Evolutionary conservation across 2,113 vertebrate species (phyloP).

Genomic region (Erythrocebus patas): DNA sequence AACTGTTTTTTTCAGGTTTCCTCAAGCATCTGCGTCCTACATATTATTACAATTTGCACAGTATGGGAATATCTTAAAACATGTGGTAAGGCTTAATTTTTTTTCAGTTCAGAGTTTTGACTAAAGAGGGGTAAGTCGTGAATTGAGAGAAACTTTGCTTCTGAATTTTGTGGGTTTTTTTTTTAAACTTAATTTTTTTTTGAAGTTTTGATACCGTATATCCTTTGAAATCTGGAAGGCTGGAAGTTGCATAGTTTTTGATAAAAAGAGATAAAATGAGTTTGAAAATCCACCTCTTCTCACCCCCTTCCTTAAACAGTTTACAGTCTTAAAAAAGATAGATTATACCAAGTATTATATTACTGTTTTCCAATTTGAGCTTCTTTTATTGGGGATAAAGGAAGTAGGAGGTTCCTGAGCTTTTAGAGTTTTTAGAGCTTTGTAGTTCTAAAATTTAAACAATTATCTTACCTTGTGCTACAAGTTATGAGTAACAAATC

Average conservation of each 20-base stretch:
- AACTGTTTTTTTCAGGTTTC: constrained; percentile 86
- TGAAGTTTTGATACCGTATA: not conserved
- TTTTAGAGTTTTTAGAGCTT: not conserved
- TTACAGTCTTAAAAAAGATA: not conserved
- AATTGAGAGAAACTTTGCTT: constrained; percentile 7
- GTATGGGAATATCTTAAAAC: constrained; percentile 97
- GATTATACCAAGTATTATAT: not conserved
- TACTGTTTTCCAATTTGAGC: not conserved
- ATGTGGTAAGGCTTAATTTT: constrained; percentile 88
- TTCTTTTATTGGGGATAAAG: constrained; percentile 13
- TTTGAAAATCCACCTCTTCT: not conserved
- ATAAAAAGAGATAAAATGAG: not conserved
- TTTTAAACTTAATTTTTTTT: not conserved
- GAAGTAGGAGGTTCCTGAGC: not conserved
- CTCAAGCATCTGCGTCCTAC: constrained; percentile 96
- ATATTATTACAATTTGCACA: constrained; percentile 98
- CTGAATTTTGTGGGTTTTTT: constrained; percentile 15
- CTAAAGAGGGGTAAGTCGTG: not conserved
- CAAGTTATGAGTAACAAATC: not conserved
- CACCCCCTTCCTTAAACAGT: not conserved
- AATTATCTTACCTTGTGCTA: not conserved
- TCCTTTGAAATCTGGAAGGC: not conserved
- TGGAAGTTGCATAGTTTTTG: constrained; percentile 11
- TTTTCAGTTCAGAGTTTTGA: constrained; percentile 46
- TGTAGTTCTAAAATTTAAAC: not conserved